Evolutionary conservation across 64 coral and sea anemone species (phyloP), one percentile per base, ranked within the genome.

Genomic region (Stichodactyla mertensii): DNA sequence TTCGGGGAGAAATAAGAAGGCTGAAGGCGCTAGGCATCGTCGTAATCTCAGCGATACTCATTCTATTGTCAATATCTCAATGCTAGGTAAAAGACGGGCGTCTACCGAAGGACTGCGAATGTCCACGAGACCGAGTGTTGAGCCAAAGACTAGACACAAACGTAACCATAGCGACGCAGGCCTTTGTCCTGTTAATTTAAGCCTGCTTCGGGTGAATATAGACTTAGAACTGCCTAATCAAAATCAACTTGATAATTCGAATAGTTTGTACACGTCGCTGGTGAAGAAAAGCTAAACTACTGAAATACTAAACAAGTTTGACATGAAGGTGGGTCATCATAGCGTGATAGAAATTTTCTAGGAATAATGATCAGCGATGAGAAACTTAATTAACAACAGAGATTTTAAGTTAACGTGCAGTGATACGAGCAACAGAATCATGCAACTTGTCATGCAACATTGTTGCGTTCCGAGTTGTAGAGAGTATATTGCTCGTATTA

Each of bases 141-240:
- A 19, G 10, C 15, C 78, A 0, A 55, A 55, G 53, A 27, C 13
- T 74, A 23, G 78, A 20, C 36, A 52, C 15, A 81, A 54, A 20
- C 55, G 83, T 58, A 26, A 58, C 16, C 60, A 61, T 28, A 85
- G 83, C 27, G 83, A 85, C 55, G 83, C 83, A 14, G 83, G 83
- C 27, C 83, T 85, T 10, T 85, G 83, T 12, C 55, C 83, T 55
- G 24, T 85, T 10, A 13, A 85, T 64, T 59, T 85, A 13, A 61
- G 55, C 27, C 83, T 23, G 18, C 60, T 85, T 20, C 83, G 60
- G 45, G 83, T 85, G 13, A 64, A 28, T 55, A 85, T 85, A 6
- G 55, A 27, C 14, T 10, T 85, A 11, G 55, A 64, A 4, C 12
- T 15, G 16, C 18, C 14, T 3, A 82, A 10, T 82, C 80, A 55